phyloP scores from a whole-genome alignment of 2,888 invertebrate genomes.

The Nycteola revayana region DNA sequence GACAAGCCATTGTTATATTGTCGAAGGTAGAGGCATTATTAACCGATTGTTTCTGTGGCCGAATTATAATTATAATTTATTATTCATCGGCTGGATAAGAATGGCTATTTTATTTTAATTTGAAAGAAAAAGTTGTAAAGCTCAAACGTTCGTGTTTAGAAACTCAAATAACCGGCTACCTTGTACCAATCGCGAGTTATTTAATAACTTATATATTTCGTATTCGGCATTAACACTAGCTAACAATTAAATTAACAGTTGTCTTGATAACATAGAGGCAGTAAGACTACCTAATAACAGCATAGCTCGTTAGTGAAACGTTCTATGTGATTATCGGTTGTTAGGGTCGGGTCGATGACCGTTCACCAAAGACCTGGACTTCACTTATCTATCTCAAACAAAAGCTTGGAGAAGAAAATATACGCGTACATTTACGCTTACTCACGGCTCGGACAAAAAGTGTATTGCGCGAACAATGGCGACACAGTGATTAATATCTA shows the following conservation, averaged over 20 bases:
- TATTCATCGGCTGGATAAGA: background rate
- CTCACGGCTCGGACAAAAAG: conserved; percentile 57
- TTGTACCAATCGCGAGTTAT: too few relatives aligned
- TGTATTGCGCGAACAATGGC: conserved; percentile 57
- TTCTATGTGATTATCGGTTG: conserved; percentile 62
- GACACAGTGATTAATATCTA: conserved; percentile 68
- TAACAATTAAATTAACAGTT: conserved; percentile 41
- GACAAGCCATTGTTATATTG: conserved; percentile 35
- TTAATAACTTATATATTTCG: conserved; percentile 10
- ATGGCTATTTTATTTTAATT: background rate
- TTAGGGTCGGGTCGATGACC: conserved; percentile 62
- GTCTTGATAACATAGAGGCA: conserved; percentile 25
- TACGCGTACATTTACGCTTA: conserved; percentile 61
- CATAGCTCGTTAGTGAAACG: conserved; percentile 59
- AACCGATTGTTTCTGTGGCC: conserved; percentile 25
- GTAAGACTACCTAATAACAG: conserved; percentile 37
- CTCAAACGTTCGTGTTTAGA: conserved; percentile 14
- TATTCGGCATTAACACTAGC: conserved; percentile 23
- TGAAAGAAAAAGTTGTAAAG: background rate
- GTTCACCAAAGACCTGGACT: conserved; percentile 54
- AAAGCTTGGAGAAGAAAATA: conserved; percentile 55
- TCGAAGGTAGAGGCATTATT: conserved; percentile 26
- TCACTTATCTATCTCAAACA: conserved; percentile 76
- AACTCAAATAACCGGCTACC: background rate
- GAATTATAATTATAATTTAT: conserved; percentile 22